A percentile compares a stretch with the other conserved stretches of the same genome.
Conservation (phyloP, 2,797 vertebrate species). For the Parauchenoglanis punctatus region DNA sequence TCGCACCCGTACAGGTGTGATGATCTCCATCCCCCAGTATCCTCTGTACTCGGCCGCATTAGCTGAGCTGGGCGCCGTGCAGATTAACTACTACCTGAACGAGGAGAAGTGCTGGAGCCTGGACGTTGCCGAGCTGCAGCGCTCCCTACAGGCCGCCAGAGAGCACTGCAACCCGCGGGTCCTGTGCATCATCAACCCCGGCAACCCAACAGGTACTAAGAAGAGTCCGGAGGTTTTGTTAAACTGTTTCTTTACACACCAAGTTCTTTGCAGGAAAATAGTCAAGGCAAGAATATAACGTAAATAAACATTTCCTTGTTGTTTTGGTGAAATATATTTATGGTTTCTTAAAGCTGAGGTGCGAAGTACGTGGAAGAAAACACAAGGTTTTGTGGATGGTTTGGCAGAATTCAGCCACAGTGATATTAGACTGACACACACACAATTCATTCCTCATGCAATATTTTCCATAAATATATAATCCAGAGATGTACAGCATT, state of each 20-base stretch:
- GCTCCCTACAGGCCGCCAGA: slow-evolving; percentile 77
- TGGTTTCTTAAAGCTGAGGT: too few relatives aligned
- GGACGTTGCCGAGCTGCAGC: slow-evolving; percentile 80
- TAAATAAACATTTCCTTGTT: not conserved
- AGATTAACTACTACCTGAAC: slow-evolving; percentile 87
- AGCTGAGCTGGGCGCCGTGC: slow-evolving; percentile 80
- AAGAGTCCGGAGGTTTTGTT: not conserved
- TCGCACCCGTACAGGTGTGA: slow-evolving; percentile 76
- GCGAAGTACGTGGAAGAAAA: too few relatives aligned
- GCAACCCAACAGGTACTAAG: slow-evolving; percentile 86
- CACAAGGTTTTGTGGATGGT: too few relatives aligned
- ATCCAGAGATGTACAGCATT: not conserved
- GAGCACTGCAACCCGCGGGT: slow-evolving; percentile 80
- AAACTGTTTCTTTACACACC: not conserved
- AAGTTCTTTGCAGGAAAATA: not conserved
- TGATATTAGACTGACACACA: too few relatives aligned
- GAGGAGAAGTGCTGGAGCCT: slow-evolving; percentile 87
- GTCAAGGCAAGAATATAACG: not conserved
- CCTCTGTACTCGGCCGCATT: slow-evolving; percentile 86
- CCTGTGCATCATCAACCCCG: slow-evolving; percentile 90
- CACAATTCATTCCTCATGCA: too few relatives aligned
- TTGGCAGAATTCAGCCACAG: too few relatives aligned
- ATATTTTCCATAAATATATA: not conserved
- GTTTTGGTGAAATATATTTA: not conserved
- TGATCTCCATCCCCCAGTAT: slow-evolving; percentile 91